A percentile compares a stretch with the other conserved stretches of the same genome.
Evolutionary conservation across 2,113 vertebrate species (phyloP).

Genomic region (Notiomystis cincta): DNA sequence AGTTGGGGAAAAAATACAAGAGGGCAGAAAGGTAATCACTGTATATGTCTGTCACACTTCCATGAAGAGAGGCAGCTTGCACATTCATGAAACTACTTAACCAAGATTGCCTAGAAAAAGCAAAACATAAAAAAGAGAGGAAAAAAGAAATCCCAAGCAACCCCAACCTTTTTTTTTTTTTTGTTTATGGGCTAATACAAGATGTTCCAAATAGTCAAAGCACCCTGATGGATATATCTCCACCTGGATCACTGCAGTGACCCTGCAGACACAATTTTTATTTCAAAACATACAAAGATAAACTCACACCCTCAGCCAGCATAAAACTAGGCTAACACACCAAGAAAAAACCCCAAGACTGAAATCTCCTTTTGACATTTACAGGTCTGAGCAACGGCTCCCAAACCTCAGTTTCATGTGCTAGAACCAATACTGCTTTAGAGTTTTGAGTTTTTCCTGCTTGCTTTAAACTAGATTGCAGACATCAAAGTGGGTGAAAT

Average conservation of each 20-base stretch:
- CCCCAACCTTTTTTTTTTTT: background rate
- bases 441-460: background rate
- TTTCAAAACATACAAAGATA: background rate
- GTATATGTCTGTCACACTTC: background rate
- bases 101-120: background rate
- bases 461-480: background rate
- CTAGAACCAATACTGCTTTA: background rate
- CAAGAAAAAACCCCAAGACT: background rate
- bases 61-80: background rate
- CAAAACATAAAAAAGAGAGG: background rate
- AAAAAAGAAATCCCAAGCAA: rapidly evolving
- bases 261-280: background rate
- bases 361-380: background rate
- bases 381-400: background rate
- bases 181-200: background rate
- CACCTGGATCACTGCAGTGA: background rate
- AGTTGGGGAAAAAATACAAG: background rate
- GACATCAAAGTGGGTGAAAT: background rate
- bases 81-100: background rate
- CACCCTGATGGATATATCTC: background rate
- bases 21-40: background rate
- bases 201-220: background rate
- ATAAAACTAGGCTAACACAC: background rate
- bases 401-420: background rate
- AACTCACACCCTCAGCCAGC: background rate